A percentile compares a stretch with the other conserved stretches of the same genome.
These are phyloP conservation scores for Zophobas morio DNA, from an alignment of 1,140 invertebrate genomes.

Conservation along the genomic window DNA sequence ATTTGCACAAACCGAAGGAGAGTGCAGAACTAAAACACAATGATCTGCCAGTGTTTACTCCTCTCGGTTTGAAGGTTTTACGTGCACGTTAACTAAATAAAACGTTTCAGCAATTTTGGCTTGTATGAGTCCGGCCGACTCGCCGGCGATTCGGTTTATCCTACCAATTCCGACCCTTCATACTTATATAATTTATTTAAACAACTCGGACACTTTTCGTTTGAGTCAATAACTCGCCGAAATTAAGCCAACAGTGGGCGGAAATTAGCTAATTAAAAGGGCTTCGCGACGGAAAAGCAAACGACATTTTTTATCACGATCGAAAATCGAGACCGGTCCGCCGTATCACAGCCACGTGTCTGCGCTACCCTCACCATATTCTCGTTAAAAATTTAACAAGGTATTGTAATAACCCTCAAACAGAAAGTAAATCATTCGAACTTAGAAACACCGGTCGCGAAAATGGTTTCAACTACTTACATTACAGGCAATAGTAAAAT, in stretches of 20 bases:
- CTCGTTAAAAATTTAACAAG: too few species aligned
- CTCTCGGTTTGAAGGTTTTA: slow-evolving; percentile 31
- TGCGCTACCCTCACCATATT: too few species aligned
- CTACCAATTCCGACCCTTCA: background rate
- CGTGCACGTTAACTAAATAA: slow-evolving; percentile 35
- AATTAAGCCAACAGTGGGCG: slow-evolving; percentile 25
- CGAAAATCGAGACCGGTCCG: too few species aligned
- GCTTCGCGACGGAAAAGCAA: slow-evolving; percentile 26
- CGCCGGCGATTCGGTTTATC: background rate
- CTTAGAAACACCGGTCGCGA: too few species aligned
- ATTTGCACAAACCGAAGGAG: slow-evolving; percentile 26
- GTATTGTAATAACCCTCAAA: too few species aligned
- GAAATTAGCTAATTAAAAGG: slow-evolving; percentile 37
- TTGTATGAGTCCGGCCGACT: background rate
- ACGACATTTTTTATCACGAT: background rate
- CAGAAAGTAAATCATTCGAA: too few species aligned
- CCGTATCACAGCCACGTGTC: too few species aligned
- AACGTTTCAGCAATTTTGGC: slow-evolving; percentile 35
- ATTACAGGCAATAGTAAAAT: too few species aligned
- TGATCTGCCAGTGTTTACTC: slow-evolving; percentile 36
- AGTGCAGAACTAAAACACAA: slow-evolving; percentile 38
- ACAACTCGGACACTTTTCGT: slow-evolving; percentile 15
- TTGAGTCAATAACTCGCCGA: slow-evolving; percentile 36
- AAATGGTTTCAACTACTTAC: too few species aligned
- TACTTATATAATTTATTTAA: slow-evolving; percentile 12